A percentile compares a stretch with the other conserved stretches of the same genome.
Conservation (phyloP, 2,888 invertebrate genomes). For the Nomada ferruginata region DNA sequence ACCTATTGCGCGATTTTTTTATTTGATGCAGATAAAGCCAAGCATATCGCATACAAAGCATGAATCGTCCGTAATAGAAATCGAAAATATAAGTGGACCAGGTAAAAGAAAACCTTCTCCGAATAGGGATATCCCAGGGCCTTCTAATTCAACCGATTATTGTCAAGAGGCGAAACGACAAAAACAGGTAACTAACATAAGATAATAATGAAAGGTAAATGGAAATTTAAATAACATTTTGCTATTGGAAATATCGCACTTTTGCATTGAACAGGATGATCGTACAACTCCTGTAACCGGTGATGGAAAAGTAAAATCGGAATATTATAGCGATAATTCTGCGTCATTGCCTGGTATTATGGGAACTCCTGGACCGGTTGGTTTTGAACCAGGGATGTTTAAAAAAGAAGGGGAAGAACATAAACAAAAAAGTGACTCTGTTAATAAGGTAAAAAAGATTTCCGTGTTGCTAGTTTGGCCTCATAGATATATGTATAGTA, state of each 20-base stretch:
- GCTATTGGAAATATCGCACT: constrained; percentile 20
- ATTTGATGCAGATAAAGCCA: constrained; percentile 67
- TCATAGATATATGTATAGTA: not conserved
- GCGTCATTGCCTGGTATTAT: constrained; percentile 91
- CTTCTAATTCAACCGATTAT: constrained; percentile 70
- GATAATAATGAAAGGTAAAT: constrained; percentile 23
- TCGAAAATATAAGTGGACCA: constrained; percentile 36
- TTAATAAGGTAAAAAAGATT: constrained; percentile 84
- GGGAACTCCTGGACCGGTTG: constrained; percentile 89
- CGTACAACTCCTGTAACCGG: constrained; percentile 67
- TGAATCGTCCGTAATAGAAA: constrained; percentile 69
- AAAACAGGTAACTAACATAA: constrained; percentile 69
- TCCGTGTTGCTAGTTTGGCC: not conserved
- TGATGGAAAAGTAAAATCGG: constrained; percentile 87
- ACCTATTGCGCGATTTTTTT: not conserved
- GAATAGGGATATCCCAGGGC: constrained; percentile 72
- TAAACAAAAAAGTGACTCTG: constrained; percentile 86
- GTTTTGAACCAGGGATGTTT: constrained; percentile 95
- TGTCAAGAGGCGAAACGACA: constrained; percentile 77
- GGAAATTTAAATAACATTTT: constrained; percentile 2
- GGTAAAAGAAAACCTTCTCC: constrained; percentile 80
- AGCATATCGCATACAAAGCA: constrained; percentile 69
- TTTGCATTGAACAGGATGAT: constrained; percentile 71
- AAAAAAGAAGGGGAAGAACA: constrained; percentile 85
- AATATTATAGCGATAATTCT: constrained; percentile 92